A percentile compares a stretch with the other conserved stretches of the same genome.
Evolutionary conservation across 2,888 invertebrate species (phyloP).

Genomic region (Ypsolopha scabrella): DNA sequence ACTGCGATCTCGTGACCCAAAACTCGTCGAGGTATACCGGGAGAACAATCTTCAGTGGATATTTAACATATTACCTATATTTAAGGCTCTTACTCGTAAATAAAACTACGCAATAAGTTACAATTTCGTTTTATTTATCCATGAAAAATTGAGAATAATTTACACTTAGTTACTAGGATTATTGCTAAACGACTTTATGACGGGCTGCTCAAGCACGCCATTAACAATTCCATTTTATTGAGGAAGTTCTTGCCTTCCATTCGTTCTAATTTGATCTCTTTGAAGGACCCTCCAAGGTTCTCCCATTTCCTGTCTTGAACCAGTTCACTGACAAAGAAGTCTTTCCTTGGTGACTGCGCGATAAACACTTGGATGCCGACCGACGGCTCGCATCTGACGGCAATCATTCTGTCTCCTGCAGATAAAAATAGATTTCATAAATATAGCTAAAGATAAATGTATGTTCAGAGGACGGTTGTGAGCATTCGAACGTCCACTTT

Average conservation of each 20-base stretch:
- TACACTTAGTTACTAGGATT: conserved; percentile 10
- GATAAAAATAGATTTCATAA: conserved; percentile 11
- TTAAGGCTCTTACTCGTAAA: conserved; percentile 55
- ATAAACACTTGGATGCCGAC: conserved; percentile 92
- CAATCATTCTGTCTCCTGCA: conserved; percentile 82
- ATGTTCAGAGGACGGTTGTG: no score
- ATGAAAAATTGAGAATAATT: conserved; percentile 16
- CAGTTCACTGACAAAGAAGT: conserved; percentile 87
- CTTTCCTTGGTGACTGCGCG: conserved; percentile 88
- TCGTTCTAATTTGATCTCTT: conserved; percentile 89
- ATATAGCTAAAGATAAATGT: no score
- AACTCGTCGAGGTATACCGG: conserved; percentile 43
- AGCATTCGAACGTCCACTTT: no score
- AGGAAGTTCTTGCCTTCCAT: conserved; percentile 97
- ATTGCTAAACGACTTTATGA: conserved; percentile 43
- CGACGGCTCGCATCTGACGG: conserved; percentile 90
- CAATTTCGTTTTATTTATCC: conserved; percentile 14
- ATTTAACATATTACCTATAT: conserved; percentile 62
- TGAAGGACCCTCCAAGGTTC: conserved; percentile 92
- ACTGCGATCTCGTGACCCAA: conserved; percentile 38
- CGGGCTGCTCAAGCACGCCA: conserved; percentile 88
- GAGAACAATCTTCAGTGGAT: conserved; percentile 67
- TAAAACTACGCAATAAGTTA: conserved; percentile 36
- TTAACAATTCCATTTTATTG: conserved; percentile 95
- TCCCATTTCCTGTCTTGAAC: conserved; percentile 95